Conservation (phyloP, 2,113 vertebrate genomes). For the Pycnonotus jocosus region DNA sequence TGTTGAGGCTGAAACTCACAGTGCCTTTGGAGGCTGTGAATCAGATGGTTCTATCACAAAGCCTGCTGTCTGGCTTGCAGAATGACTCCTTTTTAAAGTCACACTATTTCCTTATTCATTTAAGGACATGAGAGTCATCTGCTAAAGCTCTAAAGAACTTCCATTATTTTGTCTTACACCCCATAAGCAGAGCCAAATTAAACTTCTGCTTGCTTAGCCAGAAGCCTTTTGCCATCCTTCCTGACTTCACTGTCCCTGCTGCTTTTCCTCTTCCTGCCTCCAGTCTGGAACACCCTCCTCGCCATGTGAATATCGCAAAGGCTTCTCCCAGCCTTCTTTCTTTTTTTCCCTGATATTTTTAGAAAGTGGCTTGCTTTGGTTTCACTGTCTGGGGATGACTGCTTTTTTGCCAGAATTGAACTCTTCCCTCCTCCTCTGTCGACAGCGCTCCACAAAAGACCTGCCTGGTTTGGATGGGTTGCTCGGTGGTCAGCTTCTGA, state of each 20-base stretch:
- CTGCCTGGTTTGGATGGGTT: neutral
- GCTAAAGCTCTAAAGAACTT: neutral
- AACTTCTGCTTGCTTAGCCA: neutral
- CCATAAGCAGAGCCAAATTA: neutral
- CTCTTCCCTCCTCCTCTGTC: neutral
- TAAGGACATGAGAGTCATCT: neutral
- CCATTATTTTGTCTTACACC: neutral
- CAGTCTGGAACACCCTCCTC: slow-evolving; percentile 2
- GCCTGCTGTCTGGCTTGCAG: neutral
- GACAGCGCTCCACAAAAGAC: neutral
- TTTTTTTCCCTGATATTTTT: slow-evolving; percentile 8
- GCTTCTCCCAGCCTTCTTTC: slow-evolving; percentile 7
- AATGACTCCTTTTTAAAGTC: neutral
- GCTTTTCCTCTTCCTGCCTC: neutral
- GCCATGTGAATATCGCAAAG: neutral
- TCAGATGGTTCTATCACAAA: neutral
- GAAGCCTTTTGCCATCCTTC: neutral
- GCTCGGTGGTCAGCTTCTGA: neutral
- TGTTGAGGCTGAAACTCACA: neutral
- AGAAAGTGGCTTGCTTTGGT: slow-evolving; percentile 39
- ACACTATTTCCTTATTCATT: neutral
- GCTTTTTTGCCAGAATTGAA: neutral
- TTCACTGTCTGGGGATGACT: neutral
- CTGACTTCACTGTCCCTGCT: neutral
- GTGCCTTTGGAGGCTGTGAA: neutral